Conservation (phyloP, 2,888 invertebrate species). For the Agrochola circellaris region DNA sequence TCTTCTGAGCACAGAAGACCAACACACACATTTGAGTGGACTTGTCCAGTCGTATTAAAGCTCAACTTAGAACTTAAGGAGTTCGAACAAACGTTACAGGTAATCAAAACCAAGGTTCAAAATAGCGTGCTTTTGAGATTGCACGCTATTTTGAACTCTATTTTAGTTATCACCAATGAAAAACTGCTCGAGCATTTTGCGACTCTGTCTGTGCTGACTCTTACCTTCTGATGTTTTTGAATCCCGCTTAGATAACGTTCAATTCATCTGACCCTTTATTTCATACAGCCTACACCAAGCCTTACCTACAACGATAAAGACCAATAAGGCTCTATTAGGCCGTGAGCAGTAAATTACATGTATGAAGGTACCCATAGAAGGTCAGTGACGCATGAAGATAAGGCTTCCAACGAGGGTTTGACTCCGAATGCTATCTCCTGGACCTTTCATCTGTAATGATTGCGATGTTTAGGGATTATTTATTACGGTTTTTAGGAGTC, state of each 20-base stretch:
- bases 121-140: too few relatives aligned
- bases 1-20: too few relatives aligned
- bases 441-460: conserved; percentile 36
- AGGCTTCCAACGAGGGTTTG: conserved; percentile 28
- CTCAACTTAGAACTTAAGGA: too few relatives aligned
- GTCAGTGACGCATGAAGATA: conserved; percentile 56
- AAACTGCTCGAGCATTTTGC: not conserved
- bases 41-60: too few relatives aligned
- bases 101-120: too few relatives aligned
- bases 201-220: not conserved
- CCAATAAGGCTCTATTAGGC: conserved; percentile 32
- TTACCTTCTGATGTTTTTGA: not conserved
- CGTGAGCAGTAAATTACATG: conserved; percentile 42
- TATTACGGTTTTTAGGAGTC: not conserved
- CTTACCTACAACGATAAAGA: conserved; percentile 7
- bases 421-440: conserved; percentile 23
- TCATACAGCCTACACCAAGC: conserved; percentile 4
- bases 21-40: too few relatives aligned
- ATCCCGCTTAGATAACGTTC: not conserved
- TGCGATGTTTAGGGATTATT: conserved; percentile 8
- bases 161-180: not conserved
- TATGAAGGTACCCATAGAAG: conserved; percentile 17
- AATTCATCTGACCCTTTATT: not conserved
- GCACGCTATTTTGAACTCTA: not conserved
- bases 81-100: too few relatives aligned